These are phyloP conservation scores for Notiomystis cincta DNA, from an alignment of 2,113 vertebrate genomes.

Conservation along the genomic window DNA sequence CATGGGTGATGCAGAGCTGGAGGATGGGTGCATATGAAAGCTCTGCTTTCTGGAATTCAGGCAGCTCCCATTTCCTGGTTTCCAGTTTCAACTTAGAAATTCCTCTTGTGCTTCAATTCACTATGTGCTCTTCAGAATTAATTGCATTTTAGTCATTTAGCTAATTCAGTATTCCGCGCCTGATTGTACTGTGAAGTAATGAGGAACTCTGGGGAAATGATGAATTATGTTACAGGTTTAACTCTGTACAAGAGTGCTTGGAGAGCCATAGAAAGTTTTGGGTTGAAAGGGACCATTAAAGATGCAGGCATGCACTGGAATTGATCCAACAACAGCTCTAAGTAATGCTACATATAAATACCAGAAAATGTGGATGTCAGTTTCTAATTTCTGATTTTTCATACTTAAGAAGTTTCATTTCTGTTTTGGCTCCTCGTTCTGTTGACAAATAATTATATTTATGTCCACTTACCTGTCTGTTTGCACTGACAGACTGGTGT, in stretches of 20 bases:
- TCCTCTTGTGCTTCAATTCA: background rate
- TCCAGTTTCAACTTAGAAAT: background rate
- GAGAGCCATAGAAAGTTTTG: background rate
- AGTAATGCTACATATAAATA: background rate
- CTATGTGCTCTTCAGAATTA: background rate
- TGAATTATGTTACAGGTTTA: background rate
- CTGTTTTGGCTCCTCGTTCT: background rate
- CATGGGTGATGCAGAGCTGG: background rate
- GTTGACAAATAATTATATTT: background rate
- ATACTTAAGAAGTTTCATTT: background rate
- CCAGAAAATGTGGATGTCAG: background rate
- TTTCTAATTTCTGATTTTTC: background rate
- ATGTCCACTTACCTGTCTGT: background rate
- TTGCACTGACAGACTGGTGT: background rate
- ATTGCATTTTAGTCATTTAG: background rate
- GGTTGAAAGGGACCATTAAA: background rate
- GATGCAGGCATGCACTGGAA: background rate
- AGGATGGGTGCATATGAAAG: background rate
- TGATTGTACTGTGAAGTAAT: background rate
- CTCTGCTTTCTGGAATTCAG: background rate
- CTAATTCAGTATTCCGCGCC: background rate
- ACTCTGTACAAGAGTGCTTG: background rate
- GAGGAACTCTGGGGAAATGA: background rate
- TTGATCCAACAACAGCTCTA: background rate
- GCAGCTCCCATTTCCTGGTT: background rate